phyloP scores from a whole-genome alignment of 2,888 invertebrate genomes.

The Quadriops clusia region DNA sequence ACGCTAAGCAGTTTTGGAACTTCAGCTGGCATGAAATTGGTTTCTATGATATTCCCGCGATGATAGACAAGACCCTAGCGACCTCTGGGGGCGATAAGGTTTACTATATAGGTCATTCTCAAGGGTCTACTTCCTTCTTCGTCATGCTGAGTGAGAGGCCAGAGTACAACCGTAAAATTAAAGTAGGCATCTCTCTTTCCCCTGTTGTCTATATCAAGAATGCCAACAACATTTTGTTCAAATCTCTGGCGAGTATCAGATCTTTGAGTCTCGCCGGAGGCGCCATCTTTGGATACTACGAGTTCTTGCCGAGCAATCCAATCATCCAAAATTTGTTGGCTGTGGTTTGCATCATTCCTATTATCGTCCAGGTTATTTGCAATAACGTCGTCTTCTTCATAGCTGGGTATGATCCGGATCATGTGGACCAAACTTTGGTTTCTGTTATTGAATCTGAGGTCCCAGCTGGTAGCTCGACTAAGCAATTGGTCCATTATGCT shows the following conservation, averaged over 20 bases:
- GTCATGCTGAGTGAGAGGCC: slow-evolving; percentile 52
- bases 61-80: slow-evolving; percentile 56
- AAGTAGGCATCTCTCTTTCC: slow-evolving; percentile 50
- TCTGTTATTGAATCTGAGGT: slow-evolving; percentile 34
- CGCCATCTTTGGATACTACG: slow-evolving; percentile 40
- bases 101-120: slow-evolving; percentile 70
- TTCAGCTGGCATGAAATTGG: slow-evolving; percentile 72
- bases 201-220: slow-evolving; percentile 48
- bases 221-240: slow-evolving; percentile 7
- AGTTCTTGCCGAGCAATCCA: slow-evolving; percentile 49
- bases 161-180: slow-evolving; percentile 52
- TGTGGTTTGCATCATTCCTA: slow-evolving; percentile 44
- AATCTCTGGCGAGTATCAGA: slow-evolving; percentile 7
- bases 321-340: slow-evolving; percentile 42
- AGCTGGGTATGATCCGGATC: slow-evolving; percentile 46
- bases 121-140: slow-evolving; percentile 57
- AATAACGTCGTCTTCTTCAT: slow-evolving; percentile 54
- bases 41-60: slow-evolving; percentile 62
- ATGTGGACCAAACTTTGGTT: slow-evolving; percentile 40
- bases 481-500: slow-evolving; percentile 37
- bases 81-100: slow-evolving; percentile 46
- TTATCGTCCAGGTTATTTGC: slow-evolving; percentile 47
- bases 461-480: slow-evolving; percentile 37
- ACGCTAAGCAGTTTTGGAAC: slow-evolving; percentile 45
- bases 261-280: too few relatives aligned